Evolutionary conservation across 2,113 vertebrate genomes (phyloP).

Genomic region (Mesocricetus auratus): DNA sequence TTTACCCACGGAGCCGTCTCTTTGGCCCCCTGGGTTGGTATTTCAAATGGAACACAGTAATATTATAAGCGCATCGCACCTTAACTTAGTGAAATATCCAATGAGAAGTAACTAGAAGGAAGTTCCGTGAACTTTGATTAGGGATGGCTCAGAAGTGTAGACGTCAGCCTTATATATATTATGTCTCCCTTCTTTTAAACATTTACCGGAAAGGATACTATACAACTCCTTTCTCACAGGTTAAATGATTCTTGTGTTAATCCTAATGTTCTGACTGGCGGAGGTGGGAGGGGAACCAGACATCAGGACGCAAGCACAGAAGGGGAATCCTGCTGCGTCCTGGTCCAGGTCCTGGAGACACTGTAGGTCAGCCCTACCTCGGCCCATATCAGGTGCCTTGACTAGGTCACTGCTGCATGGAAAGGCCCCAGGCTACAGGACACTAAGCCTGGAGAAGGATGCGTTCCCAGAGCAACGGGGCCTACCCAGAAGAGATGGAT

Average conservation of each 20-base stretch:
- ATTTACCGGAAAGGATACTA: neutral
- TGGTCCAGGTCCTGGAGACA: neutral
- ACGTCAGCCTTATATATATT: too few relatives aligned
- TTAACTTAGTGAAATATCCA: neutral
- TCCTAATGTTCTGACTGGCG: neutral
- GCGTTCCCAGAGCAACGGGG: neutral
- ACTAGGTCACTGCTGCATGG: neutral
- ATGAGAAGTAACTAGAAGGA: neutral
- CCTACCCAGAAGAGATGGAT: neutral
- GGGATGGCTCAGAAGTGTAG: neutral
- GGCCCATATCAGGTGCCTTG: neutral
- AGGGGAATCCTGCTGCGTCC: neutral
- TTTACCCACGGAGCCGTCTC: neutral
- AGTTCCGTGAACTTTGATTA: neutral
- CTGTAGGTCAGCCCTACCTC: accelerated
- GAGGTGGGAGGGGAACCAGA: neutral
- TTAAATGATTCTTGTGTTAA: neutral
- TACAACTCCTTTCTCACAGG: neutral
- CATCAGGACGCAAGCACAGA: neutral
- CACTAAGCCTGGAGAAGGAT: neutral
- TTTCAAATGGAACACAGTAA: neutral
- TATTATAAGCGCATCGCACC: neutral
- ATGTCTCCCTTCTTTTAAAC: neutral
- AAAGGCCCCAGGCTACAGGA: neutral
- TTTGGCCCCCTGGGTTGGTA: neutral